Conservation (phyloP, 2,797 vertebrate genomes). For the Euphonia xanthogaster region DNA sequence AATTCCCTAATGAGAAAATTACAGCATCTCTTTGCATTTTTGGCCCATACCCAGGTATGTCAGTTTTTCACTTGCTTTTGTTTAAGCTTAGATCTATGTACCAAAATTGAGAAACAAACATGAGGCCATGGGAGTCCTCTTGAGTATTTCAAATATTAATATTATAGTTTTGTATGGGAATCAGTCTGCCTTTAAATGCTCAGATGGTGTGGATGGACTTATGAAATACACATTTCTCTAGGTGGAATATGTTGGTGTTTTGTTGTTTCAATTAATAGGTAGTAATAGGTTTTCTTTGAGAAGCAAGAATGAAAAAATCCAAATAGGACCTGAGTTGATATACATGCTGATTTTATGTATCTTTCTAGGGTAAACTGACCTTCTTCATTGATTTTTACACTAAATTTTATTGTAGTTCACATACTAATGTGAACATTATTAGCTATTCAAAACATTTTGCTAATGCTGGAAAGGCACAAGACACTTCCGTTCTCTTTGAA, state of each 20-base stretch:
- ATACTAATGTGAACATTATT: background rate
- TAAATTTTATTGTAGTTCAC: background rate
- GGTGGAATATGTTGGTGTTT: background rate
- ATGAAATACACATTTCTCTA: background rate
- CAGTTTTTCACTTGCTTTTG: background rate
- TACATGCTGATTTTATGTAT: background rate
- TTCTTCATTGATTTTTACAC: background rate
- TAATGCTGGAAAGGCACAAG: background rate
- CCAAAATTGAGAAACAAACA: background rate
- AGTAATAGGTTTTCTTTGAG: background rate
- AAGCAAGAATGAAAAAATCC: background rate
- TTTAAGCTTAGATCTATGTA: background rate
- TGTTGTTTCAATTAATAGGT: background rate
- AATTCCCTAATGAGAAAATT: slow-evolving; percentile 94
- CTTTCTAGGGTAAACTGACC: background rate
- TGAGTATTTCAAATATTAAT: background rate
- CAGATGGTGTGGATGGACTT: background rate
- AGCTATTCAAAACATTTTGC: background rate
- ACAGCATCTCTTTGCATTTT: slow-evolving; percentile 96
- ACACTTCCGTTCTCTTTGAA: background rate
- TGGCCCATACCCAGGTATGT: slow-evolving; percentile 95
- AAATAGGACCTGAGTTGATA: background rate
- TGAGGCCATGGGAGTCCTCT: background rate
- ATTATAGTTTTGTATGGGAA: background rate
- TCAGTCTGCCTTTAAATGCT: background rate